Base-by-base conservation (phyloP, 2,888 invertebrate species). In the Nomada ferruginata region DNA sequence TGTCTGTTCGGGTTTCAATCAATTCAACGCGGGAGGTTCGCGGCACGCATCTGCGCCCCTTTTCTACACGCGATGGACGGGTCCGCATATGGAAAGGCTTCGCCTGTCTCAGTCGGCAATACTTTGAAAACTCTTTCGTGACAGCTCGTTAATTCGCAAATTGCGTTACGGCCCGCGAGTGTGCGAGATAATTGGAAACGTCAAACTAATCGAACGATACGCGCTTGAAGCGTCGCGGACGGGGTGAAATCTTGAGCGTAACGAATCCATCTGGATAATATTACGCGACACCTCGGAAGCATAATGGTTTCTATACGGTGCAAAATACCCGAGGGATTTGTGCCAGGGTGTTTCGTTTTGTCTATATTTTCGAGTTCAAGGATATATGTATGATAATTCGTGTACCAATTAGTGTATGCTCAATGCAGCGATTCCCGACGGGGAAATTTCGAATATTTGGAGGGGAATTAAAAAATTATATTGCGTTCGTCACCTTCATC, bases 91-190 rank as follows among this genome's bases (percentile, higher is more conserved):
- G 68, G 66, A 15, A 79, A 84, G 72, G 53, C 69, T 59, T 76
- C 42, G 60, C 53, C 70, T 65, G 61, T 69, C 71, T 66, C 50
- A 10, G 63, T 26, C 73, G 36, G 36, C 60, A 60, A 74, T 76
- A 70, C 68, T 79, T 76, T 63, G 72, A 60, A 71, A 88, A 88
- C 73, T 85, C 83, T 85, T 86, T 84, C 81, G 57, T 85, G 85
- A 82, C 88, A 81, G 79, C 85, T 88, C 79, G 85, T 87, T 88
- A 85, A 88, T 86, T 88, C 81, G 65, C 84, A 63, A 79, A 68
- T 80, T 71, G 75, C 79, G 71, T 66, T 76, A 72, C 60, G 72
- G 60, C 76, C 64, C 71, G 79, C 68, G 70, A 66, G 73, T 52
- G 50, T n/a, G 61, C 77, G 83, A 36, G 36, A 79, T 87, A 87